Evolutionary conservation across 2,888 invertebrate genomes (phyloP).

Genomic region (Lasius platythorax): DNA sequence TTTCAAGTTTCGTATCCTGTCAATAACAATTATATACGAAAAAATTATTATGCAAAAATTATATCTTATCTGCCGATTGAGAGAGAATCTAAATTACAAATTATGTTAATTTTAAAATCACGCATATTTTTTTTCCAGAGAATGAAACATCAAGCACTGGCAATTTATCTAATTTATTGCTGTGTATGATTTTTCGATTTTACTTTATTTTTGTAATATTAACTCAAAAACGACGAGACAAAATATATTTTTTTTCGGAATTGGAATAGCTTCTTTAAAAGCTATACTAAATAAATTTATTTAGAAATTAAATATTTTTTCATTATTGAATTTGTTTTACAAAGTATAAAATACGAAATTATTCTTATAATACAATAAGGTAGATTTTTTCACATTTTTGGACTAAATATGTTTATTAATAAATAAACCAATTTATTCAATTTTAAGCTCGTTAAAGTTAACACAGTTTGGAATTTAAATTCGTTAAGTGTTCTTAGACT

Average conservation of each 20-base stretch:
- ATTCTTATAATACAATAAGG: neutral
- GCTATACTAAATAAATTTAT: neutral
- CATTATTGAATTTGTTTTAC: neutral
- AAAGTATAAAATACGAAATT: neutral
- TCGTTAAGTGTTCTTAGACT: neutral
- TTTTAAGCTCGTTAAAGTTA: constrained; percentile 3
- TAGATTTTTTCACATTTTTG: neutral
- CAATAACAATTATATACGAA: neutral
- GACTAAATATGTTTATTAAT: neutral
- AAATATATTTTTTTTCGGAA: neutral
- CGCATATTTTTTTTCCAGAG: neutral
- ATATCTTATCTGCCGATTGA: neutral
- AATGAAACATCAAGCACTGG: neutral
- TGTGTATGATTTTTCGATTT: neutral
- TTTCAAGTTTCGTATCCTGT: neutral
- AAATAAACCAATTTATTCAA: neutral
- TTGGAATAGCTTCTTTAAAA: neutral
- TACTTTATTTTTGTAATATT: neutral
- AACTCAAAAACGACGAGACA: neutral
- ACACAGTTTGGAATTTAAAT: neutral
- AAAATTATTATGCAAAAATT: neutral
- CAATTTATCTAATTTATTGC: neutral
- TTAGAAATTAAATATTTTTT: constrained; percentile 5
- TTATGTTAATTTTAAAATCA: neutral
- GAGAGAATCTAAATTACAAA: neutral